Percentiles rank a stretch among this genome's conserved stretches.
These are phyloP conservation scores for Ellobius talpinus DNA, from an alignment of 2,113 vertebrate genomes.

Conservation along the genomic window DNA sequence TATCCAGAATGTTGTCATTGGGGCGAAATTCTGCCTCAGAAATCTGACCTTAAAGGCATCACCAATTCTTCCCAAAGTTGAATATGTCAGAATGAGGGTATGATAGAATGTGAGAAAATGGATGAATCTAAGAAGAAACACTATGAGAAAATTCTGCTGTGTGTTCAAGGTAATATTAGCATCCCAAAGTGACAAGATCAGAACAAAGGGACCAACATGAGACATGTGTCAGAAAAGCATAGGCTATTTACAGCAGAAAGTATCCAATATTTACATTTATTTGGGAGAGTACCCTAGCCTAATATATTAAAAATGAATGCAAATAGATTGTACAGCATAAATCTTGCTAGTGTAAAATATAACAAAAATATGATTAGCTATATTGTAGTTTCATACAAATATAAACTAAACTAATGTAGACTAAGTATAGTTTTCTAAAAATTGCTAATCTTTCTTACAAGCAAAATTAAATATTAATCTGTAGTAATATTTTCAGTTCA, in stretches of 20 bases:
- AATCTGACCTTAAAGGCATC: neutral
- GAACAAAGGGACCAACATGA: neutral
- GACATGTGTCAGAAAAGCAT: neutral
- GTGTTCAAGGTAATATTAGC: neutral
- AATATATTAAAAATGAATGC: neutral
- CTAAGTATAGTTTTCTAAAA: neutral
- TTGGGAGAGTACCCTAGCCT: neutral
- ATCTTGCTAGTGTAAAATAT: neutral
- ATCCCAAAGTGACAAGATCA: neutral
- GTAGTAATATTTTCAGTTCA: neutral
- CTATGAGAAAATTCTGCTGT: neutral
- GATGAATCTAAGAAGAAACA: neutral
- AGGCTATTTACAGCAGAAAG: neutral
- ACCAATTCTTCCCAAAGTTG: neutral
- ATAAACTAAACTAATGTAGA: neutral
- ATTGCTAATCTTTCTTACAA: constrained; percentile 14
- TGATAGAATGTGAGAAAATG: neutral
- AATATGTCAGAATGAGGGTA: neutral
- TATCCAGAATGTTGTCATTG: neutral
- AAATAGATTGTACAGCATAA: neutral
- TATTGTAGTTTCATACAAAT: neutral
- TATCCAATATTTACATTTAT: neutral
- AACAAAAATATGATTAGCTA: neutral
- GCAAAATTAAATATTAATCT: neutral
- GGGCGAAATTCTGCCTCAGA: neutral